Evolutionary conservation across 1,140 invertebrate genomes (phyloP).

Genomic region (Spodoptera litura): DNA sequence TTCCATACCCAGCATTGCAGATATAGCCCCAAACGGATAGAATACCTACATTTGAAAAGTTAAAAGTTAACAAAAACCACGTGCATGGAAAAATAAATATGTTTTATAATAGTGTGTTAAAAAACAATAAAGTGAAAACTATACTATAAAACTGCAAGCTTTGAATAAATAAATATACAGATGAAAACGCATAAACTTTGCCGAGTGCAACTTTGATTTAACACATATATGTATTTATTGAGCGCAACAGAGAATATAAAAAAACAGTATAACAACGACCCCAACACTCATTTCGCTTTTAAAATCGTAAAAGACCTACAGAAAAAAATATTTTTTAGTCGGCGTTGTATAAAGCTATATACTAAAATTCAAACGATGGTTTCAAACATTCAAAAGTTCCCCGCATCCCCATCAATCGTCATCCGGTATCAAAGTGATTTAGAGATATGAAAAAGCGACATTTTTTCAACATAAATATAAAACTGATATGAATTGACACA

Average conservation of each 20-base stretch:
- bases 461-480: conserved; percentile 6
- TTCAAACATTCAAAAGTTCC: conserved; percentile 18
- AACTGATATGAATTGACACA: neutral
- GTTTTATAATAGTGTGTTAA: neutral
- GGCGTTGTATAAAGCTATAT: neutral
- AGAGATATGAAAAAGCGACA: conserved; percentile 3
- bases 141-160: conserved; percentile 23
- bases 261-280: no score
- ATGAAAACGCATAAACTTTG: conserved; percentile 15
- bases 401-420: conserved; percentile 11
- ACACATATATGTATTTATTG: conserved; percentile 1
- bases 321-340: conserved; percentile 15
- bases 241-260: neutral
- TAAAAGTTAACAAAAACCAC: conserved; percentile 11
- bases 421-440: conserved; percentile 25
- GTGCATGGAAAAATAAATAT: neutral
- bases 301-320: conserved; percentile 3
- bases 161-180: conserved; percentile 26
- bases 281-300: no score
- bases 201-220: neutral
- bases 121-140: conserved; percentile 12
- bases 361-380: neutral
- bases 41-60: neutral
- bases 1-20: no score
- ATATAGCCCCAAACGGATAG: no score